Percentiles rank a stretch among this genome's conserved stretches.
phyloP scores from a whole-genome alignment of 2,888 invertebrate species.

The Stegophylla sp. region DNA sequence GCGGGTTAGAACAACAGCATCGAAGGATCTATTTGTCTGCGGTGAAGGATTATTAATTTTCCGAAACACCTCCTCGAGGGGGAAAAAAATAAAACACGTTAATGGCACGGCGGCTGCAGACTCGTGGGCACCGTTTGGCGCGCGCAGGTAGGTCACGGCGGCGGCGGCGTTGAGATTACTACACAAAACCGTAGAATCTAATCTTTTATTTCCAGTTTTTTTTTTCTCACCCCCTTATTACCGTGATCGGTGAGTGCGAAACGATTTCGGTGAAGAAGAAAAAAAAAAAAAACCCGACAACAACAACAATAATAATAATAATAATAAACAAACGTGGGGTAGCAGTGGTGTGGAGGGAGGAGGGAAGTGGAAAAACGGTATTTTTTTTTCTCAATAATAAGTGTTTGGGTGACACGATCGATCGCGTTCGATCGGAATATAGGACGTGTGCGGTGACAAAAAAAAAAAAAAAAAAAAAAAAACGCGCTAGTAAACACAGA shows the following conservation, averaged over 20 bases:
- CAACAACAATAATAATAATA: neutral
- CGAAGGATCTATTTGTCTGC: too few species aligned
- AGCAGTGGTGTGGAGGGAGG: neutral
- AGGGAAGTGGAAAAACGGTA: slow-evolving; percentile 11
- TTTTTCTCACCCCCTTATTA: neutral
- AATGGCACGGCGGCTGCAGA: neutral
- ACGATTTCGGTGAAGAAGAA: slow-evolving; percentile 2
- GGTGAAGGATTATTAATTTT: too few species aligned
- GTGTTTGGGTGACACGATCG: slow-evolving; percentile 18
- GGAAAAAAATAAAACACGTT: neutral
- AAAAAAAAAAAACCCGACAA: neutral
- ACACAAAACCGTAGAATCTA: too few species aligned
- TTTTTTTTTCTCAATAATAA: slow-evolving; percentile 29
- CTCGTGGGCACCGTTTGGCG: neutral
- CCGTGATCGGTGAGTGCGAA: neutral
- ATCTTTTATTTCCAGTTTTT: neutral
- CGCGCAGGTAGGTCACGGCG: neutral
- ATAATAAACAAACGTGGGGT: slow-evolving; percentile 30
- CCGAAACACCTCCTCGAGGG: neutral
- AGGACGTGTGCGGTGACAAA: neutral
- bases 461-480: slow-evolving; percentile 8
- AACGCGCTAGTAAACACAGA: neutral
- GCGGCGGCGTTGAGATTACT: too few species aligned
- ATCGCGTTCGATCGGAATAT: slow-evolving; percentile 18
- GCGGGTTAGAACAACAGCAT: too few species aligned